Evolutionary conservation across 2,113 vertebrate species (phyloP).

Genomic region (Nicator chloris): DNA sequence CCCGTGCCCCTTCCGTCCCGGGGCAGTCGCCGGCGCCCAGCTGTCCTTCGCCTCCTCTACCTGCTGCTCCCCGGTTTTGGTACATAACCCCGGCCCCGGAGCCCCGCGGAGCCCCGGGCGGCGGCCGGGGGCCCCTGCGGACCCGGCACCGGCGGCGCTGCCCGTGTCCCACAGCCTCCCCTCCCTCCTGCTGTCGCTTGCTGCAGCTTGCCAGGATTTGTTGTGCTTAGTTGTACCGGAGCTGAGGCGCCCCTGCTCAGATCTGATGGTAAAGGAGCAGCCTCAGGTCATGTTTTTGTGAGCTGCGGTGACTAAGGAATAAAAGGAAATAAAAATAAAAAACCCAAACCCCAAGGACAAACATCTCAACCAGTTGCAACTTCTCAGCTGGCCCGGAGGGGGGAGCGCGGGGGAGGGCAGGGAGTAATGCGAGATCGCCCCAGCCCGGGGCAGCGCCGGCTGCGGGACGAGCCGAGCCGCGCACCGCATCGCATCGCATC

Average conservation of each 20-base stretch:
- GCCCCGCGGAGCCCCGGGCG: background rate
- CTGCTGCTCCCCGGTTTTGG: background rate
- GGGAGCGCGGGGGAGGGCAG: background rate
- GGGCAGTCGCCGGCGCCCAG: background rate
- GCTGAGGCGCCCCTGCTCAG: background rate
- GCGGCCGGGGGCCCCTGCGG: background rate
- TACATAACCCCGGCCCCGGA: too few species aligned
- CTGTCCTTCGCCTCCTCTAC: too few species aligned
- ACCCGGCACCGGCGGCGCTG: background rate
- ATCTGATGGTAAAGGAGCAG: background rate
- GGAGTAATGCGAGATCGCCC: background rate
- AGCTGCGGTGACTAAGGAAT: background rate
- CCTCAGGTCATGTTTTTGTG: background rate
- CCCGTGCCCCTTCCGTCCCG: background rate
- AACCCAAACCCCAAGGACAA: background rate
- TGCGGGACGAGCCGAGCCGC: background rate
- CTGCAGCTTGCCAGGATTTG: background rate
- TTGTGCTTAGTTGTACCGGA: background rate
- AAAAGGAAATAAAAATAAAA: background rate
- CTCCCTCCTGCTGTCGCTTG: background rate
- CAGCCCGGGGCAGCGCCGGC: background rate
- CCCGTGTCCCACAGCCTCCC: background rate
- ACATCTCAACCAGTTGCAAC: background rate
- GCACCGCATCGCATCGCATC: background rate
- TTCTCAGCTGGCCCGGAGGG: conserved; percentile 10